phyloP scores from a whole-genome alignment of 2,113 vertebrate species.

The Zapornia atra region DNA sequence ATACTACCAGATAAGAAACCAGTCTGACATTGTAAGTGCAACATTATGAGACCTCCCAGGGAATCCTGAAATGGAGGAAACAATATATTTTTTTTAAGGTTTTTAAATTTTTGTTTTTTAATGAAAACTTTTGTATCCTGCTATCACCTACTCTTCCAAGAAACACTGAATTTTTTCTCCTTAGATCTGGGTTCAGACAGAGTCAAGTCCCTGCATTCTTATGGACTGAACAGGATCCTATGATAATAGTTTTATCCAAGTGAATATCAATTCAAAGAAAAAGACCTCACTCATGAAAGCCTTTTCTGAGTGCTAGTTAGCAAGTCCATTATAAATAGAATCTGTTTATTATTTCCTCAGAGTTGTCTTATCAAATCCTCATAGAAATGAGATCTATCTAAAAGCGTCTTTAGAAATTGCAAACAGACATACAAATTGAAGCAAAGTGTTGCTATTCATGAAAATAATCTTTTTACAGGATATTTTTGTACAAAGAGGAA shows the following conservation, averaged over 20 bases:
- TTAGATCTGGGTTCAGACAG: not conserved
- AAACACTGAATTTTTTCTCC: not conserved
- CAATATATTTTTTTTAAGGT: not conserved
- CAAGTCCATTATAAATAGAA: constrained; percentile 23
- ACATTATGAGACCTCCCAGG: not conserved
- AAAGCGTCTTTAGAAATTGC: constrained; percentile 59
- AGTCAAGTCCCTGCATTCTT: not conserved
- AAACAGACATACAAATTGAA: constrained; percentile 51
- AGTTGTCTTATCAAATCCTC: constrained; percentile 59
- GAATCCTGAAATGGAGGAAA: not conserved
- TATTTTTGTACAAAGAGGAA: constrained; percentile 33
- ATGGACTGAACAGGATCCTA: not conserved
- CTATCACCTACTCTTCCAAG: constrained; percentile 14
- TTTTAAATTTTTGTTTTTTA: not conserved
- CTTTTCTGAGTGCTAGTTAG: constrained; percentile 36
- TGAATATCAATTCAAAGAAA: constrained; percentile 6
- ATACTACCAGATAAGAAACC: not conserved
- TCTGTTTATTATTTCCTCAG: constrained; percentile 30
- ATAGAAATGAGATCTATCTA: constrained; percentile 52
- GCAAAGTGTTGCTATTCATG: constrained; percentile 38
- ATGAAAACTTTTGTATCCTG: not conserved
- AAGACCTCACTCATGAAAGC: not conserved
- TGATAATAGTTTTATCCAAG: not conserved
- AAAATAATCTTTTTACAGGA: constrained; percentile 64
- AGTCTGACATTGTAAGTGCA: not conserved